Base-by-base conservation (phyloP, 2,113 vertebrate genomes). In the Synchiropus splendidus region DNA sequence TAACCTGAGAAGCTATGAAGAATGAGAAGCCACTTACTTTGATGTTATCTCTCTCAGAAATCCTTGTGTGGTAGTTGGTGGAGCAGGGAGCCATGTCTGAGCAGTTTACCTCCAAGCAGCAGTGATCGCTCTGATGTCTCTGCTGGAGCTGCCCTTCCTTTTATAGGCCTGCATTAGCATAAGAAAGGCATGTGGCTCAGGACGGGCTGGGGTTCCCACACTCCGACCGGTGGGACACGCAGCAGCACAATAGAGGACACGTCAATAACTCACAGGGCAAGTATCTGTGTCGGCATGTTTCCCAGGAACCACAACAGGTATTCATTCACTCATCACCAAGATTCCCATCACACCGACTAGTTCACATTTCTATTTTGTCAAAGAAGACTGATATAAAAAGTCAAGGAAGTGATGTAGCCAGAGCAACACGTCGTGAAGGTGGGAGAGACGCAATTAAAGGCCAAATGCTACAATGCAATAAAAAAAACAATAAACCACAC, bases 191-290 rank as follows among this genome's bases (percentile, higher is more conserved):
- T 81, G 80, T 81, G 80, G 69, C 75, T 72, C 52, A 74, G 74
- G 73, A 71, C 60, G 65, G 52, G 76, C 74, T 80, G 61, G 77
- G 82, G 81, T 87, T 87, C 85, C 85, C 85, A 87, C 85, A 87
- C 79, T 85, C 77, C 37, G 66, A 76, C 74, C 80, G 66, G 68
- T 80, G 77, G 79, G 77, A 68, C 63, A 77, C 70, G 66, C 74
- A 62, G 46, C 40, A 40, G 70, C 79, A 87, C 83, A 84, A 86
- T 82, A 55, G 64, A 21, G 53, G 71, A 67, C 68, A 69, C 51
- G 74, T 69, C 80, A 79, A 82, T 84, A 79, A 83, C 74, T 70
- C 81, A 81, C 14, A 39, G 77, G 58, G 59, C 58, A 53, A 64
- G 53, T 70, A 72, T 78, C 70, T 78, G 54, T 69, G 70, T 32